A percentile compares a stretch with the other conserved stretches of the same genome.
phyloP scores from a whole-genome alignment of 1,140 invertebrate species.

The Tetramorium alpestre region DNA sequence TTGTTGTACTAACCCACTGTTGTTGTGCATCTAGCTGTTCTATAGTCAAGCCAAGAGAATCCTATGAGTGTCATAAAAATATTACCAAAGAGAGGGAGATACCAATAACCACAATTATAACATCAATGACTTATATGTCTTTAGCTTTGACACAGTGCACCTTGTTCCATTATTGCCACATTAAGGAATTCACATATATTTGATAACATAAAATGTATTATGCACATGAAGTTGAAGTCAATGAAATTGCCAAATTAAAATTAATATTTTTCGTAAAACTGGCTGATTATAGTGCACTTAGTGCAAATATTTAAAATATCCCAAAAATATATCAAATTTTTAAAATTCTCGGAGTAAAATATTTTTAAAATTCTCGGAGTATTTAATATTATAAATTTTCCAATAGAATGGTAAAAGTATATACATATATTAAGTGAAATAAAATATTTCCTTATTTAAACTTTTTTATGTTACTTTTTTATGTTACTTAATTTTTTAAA shows the following conservation, averaged over 20 bases:
- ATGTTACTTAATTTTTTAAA: not conserved
- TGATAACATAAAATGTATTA: slow-evolving; percentile 26
- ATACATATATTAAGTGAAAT: not conserved
- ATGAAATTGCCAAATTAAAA: slow-evolving; percentile 12
- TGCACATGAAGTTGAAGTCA: not conserved
- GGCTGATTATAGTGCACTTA: not conserved
- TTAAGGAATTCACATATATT: slow-evolving; percentile 54
- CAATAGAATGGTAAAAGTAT: not conserved
- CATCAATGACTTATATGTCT: slow-evolving; percentile 65
- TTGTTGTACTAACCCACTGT: slow-evolving; percentile 83
- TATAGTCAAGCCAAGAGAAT: slow-evolving; percentile 83
- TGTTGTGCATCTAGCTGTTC: slow-evolving; percentile 83
- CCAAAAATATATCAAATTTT: not conserved
- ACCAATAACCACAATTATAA: slow-evolving; percentile 74
- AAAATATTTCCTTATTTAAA: not conserved
- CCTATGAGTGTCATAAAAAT: slow-evolving; percentile 80
- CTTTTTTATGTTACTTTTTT: not conserved
- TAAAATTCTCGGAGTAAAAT: not conserved
- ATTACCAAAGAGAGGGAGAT: slow-evolving; percentile 69
- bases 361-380: not conserved
- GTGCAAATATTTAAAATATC: not conserved
- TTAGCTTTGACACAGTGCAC: slow-evolving; percentile 57
- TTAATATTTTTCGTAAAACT: not conserved
- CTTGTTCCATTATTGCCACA: slow-evolving; percentile 66
- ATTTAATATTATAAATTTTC: not conserved